Conservation (phyloP, 2,113 vertebrate species). For the Kobus ellipsiprymnus region DNA sequence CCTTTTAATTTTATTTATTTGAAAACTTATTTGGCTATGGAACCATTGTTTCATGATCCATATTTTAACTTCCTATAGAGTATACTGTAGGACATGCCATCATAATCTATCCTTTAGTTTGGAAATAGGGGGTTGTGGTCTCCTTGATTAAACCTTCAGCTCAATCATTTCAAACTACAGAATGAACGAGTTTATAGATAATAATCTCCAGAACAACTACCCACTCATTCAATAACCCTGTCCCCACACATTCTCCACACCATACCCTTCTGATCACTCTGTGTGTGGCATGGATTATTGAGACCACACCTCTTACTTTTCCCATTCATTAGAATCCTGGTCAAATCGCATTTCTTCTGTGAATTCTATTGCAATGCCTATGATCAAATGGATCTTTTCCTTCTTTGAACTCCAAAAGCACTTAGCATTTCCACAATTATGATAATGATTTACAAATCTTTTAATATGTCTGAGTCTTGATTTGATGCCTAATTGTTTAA, state of each 20-base stretch:
- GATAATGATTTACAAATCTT: slow-evolving; percentile 5
- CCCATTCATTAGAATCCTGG: neutral
- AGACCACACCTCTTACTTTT: neutral
- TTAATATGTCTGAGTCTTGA: neutral
- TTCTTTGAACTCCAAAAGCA: neutral
- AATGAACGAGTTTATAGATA: neutral
- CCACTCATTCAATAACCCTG: neutral
- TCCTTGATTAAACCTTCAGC: neutral
- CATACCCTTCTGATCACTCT: neutral
- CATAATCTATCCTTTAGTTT: neutral
- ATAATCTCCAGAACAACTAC: neutral
- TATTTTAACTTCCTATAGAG: neutral
- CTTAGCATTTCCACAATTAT: neutral
- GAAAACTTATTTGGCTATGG: neutral
- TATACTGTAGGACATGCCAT: neutral
- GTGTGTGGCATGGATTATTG: neutral
- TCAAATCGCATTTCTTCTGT: neutral
- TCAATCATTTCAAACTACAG: neutral
- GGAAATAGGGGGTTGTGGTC: neutral
- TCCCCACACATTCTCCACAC: rapidly evolving
- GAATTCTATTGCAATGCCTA: neutral
- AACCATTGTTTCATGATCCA: neutral
- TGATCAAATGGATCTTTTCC: neutral
- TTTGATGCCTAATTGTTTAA: neutral
- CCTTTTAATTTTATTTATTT: neutral